phyloP scores from a whole-genome alignment of 2,797 vertebrate species.

The Sphaeramia orbicularis region DNA sequence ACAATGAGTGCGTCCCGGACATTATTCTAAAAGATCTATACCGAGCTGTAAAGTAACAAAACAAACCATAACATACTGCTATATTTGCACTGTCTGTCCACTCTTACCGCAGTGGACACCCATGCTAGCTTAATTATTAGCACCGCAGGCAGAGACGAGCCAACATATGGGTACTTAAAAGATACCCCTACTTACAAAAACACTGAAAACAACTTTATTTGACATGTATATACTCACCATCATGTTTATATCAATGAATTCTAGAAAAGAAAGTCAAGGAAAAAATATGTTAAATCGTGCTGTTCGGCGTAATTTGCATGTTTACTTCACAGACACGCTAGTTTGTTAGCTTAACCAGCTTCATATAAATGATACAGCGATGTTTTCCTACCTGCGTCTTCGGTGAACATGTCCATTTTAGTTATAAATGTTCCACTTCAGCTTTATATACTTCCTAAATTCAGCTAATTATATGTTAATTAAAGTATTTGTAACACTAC shows the following conservation, averaged over 20 bases:
- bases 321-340: background rate
- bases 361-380: background rate
- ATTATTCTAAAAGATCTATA: too few species aligned
- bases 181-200: accelerated
- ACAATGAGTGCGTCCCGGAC: too few species aligned
- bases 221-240: constrained; percentile 51
- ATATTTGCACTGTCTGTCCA: background rate
- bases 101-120: too few species aligned
- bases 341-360: constrained; percentile 31
- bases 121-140: too few species aligned
- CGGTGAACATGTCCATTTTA: constrained; percentile 57
- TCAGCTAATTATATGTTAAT: background rate
- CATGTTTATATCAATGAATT: constrained; percentile 34
- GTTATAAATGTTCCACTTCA: background rate
- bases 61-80: background rate
- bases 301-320: background rate
- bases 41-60: background rate
- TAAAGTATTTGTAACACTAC: background rate
- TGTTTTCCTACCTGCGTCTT: constrained; percentile 58
- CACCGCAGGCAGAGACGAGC: too few species aligned
- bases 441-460: background rate
- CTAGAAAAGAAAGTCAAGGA: constrained; percentile 35
- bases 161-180: background rate
- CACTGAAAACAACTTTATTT: background rate
- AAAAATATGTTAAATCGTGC: background rate